These are phyloP conservation scores for Lepidocyrtoides sp. DNA, from an alignment of 2,888 invertebrate genomes.

Conservation along the genomic window DNA sequence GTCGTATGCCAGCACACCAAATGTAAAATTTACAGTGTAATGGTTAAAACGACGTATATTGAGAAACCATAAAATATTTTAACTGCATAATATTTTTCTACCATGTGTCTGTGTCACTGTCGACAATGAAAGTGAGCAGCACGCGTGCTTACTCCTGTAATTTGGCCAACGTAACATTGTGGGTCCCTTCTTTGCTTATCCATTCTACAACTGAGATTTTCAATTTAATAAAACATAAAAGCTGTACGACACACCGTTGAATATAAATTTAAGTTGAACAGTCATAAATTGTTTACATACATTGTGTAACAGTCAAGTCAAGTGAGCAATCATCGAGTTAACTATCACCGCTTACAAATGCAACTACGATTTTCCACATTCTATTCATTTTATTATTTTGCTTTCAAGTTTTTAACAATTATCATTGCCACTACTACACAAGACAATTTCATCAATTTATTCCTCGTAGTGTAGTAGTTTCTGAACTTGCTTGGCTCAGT, in stretches of 20 bases:
- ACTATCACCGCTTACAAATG: not conserved
- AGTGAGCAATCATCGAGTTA: not conserved
- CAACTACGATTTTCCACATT: conserved; percentile 30
- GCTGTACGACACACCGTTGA: not conserved
- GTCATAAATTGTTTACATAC: not conserved
- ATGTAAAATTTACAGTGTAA: not conserved
- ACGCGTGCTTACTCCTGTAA: not conserved
- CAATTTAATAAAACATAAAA: not conserved
- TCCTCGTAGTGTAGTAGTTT: not conserved
- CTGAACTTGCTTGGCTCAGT: conserved; percentile 12
- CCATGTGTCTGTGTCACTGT: not conserved
- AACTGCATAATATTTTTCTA: not conserved
- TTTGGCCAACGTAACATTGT: not conserved
- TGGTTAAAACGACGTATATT: not conserved
- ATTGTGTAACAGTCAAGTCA: not conserved
- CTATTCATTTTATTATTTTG: conserved; percentile 23
- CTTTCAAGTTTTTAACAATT: not conserved
- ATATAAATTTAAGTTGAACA: too few relatives aligned
- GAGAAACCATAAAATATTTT: not conserved
- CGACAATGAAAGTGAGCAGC: not conserved
- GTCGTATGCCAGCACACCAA: not conserved
- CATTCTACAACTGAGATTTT: not conserved
- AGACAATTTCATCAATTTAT: conserved; percentile 1
- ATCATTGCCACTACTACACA: conserved; percentile 1
- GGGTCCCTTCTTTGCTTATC: too few relatives aligned